Conservation (phyloP, 2,888 invertebrate genomes). For the Acleris sparsana region DNA sequence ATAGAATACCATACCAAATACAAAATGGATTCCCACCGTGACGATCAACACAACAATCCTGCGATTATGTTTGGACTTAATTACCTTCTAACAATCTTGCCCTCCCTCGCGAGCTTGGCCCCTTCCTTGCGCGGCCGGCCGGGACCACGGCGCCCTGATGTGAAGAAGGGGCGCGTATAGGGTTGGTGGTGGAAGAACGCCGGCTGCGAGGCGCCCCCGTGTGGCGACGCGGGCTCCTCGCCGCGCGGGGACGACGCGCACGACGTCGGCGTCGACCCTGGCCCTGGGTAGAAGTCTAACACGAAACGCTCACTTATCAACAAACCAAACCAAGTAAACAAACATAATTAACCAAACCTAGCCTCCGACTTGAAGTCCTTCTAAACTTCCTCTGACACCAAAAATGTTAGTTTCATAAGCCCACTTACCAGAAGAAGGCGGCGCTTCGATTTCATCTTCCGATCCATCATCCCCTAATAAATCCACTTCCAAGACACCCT, state of each 20-base stretch:
- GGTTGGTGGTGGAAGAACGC: constrained; percentile 75
- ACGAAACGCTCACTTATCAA: constrained; percentile 32
- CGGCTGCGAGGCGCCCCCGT: constrained; percentile 68
- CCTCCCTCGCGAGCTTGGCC: constrained; percentile 76
- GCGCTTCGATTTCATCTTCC: constrained; percentile 88
- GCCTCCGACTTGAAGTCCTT: background rate
- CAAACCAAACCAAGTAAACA: background rate
- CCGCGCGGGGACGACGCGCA: constrained; percentile 85
- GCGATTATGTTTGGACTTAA: background rate
- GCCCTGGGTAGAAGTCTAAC: constrained; percentile 82
- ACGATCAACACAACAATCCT: no score
- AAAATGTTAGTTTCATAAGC: constrained; percentile 41
- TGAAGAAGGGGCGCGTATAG: constrained; percentile 75
- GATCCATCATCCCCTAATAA: constrained; percentile 89
- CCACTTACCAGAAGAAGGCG: constrained; percentile 80
- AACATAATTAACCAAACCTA: background rate
- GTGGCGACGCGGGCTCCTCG: constrained; percentile 85
- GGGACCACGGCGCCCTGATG: constrained; percentile 87
- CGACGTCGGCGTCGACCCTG: constrained; percentile 86
- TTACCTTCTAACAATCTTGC: constrained; percentile 79
- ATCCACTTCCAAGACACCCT: constrained; percentile 86
- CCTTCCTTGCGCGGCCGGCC: constrained; percentile 92
- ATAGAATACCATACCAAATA: no score
- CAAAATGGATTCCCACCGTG: no score
- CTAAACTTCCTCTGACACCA: background rate